Evolutionary conservation across 1,140 invertebrate species (phyloP).

Genomic region (Halyomorpha halys): DNA sequence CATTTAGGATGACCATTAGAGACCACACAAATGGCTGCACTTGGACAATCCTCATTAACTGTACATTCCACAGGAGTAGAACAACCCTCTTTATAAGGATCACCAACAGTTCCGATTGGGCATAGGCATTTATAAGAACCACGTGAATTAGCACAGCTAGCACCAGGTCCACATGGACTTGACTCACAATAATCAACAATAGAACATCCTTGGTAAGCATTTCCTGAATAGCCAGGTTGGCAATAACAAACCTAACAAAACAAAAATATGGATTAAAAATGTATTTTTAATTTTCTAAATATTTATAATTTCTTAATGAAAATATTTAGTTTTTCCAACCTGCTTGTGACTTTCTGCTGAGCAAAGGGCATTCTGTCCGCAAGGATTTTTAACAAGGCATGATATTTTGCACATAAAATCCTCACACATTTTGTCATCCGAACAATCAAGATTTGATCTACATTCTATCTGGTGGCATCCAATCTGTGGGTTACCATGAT

Average conservation of each 20-base stretch:
- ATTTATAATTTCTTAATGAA: not conserved
- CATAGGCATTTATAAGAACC: conserved; percentile 74
- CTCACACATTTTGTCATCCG: conserved; percentile 70
- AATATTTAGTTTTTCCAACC: conserved; percentile 31
- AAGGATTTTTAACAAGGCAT: conserved; percentile 66
- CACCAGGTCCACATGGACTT: conserved; percentile 69
- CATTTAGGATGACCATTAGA: conserved; percentile 61
- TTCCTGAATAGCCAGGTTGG: conserved; percentile 73
- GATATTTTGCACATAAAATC: conserved; percentile 71
- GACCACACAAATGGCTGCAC: conserved; percentile 57
- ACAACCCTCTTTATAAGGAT: conserved; percentile 72
- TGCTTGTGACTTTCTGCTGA: conserved; percentile 64
- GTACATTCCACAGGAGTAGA: conserved; percentile 64
- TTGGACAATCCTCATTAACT: conserved; percentile 64
- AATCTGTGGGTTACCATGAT: conserved; percentile 63
- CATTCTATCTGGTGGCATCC: conserved; percentile 73
- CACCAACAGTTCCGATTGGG: conserved; percentile 62
- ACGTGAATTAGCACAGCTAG: conserved; percentile 67
- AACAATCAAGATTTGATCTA: conserved; percentile 55
- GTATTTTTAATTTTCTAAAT: not conserved
- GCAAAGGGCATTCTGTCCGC: conserved; percentile 72
- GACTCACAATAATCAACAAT: conserved; percentile 67
- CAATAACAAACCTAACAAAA: conserved; percentile 54
- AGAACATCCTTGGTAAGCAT: conserved; percentile 55
- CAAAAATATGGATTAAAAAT: conserved; percentile 1